phyloP scores from a whole-genome alignment of 2,797 vertebrate species.

The Brachymystax lenok region DNA sequence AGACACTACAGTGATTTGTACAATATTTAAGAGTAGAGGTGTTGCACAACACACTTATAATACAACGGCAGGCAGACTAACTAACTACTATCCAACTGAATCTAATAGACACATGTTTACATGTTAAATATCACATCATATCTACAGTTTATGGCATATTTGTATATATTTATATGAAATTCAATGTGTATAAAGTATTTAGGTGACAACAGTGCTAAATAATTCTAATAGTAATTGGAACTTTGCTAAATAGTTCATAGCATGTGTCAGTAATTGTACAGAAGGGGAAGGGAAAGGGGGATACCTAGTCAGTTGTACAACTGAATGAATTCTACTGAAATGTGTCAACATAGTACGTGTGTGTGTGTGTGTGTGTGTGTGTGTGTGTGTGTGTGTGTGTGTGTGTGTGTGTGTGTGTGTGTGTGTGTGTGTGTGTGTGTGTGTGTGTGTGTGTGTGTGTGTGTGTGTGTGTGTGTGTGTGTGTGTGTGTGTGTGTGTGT shows the following conservation, averaged over 20 bases:
- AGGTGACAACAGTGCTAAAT: not conserved
- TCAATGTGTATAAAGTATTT: not conserved
- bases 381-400: not conserved
- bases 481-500: too few species aligned
- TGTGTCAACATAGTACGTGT: too few species aligned
- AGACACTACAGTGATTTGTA: conserved; percentile 1
- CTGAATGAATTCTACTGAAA: too few species aligned
- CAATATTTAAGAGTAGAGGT: not conserved
- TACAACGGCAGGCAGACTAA: too few species aligned
- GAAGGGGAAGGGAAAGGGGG: not conserved
- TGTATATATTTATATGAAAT: not conserved
- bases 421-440: not conserved
- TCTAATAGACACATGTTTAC: not conserved
- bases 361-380: not conserved
- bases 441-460: too few species aligned
- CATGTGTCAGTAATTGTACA: not conserved
- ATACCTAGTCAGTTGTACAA: too few species aligned
- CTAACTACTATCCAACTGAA: not conserved
- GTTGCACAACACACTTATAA: too few species aligned
- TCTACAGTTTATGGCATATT: conserved; percentile 11
- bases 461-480: too few species aligned
- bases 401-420: not conserved
- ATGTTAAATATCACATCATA: not conserved
- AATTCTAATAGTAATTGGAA: not conserved
- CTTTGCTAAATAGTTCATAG: not conserved